Base-by-base conservation (phyloP, 2,797 vertebrate species). In the Lophius americanus region DNA sequence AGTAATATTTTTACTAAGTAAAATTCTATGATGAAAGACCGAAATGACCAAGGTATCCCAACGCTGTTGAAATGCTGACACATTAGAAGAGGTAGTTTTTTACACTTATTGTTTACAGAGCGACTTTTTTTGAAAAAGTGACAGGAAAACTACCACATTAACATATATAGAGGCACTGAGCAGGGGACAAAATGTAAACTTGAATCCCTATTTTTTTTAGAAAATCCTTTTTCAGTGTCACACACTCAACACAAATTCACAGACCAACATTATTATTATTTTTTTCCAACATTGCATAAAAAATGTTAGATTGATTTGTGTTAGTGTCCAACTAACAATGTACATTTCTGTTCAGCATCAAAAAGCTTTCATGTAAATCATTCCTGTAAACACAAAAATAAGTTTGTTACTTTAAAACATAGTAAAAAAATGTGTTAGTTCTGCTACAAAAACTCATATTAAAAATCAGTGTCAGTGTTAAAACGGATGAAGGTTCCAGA, bases 71-170 rank as follows among this genome's bases (percentile, higher is more conserved):
- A 53, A 68, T 58, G 49, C 49, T 48, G 13, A 41, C 52, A 76
- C 69, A 53, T 13, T 3, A 44, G 39, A 51, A 13, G 64, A 80
- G 74, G 78, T 85, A 85, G 78, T 81, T 57, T 23, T 61, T 49
- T 2, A 7, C 43, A 59, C 36, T 54, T 59, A 41, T 9, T 72
- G 59, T 76, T 51, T 57, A 69, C 11, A 54, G 52, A 70, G 62
- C 57, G 68, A 50, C 43, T 73, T 60, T 61, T 35, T 70, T 82
- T 71, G 4, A 49, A 58, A 50, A 14, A 23, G 8, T 46, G 53
- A 71, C 32, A 38, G 37, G 36, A 44, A 11, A 70, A 14, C 42
- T 42, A 58, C 14, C 50, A 23, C 51, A 59, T 13, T 12, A 73
- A 76, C 67, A 14, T n/a, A 47, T 4, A 52, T 49, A 63, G 60